Base-by-base conservation (phyloP, 2,797 vertebrate genomes). In the Thunnus albacares region DNA sequence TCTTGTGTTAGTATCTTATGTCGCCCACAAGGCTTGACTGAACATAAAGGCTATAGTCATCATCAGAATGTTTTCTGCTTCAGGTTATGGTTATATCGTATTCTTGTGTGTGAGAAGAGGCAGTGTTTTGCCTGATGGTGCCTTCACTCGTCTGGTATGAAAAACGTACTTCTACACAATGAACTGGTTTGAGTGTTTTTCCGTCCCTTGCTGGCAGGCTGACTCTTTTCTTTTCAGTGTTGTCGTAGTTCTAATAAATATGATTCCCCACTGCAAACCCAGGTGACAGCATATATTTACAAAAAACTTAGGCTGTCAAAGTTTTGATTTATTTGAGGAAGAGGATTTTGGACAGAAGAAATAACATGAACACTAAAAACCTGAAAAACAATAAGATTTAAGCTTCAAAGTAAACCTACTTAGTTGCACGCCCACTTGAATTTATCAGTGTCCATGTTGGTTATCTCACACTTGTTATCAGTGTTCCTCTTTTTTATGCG, bases 11-110 rank as follows among this genome's bases (percentile, higher is more conserved):
- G 87, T 86, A 85, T 89, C 86, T 82, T 11, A 74, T 92, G 84
- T 90, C 87, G 69, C 84, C 83, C 77, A 86, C 79, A 74, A 69
- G 82, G 79, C 82, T 85, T 80, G 81, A 81, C 74, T 67, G 77
- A 77, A 81, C 84, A 87, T 90, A 81, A 90, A 89, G 77, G 60
- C 77, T 35, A 14, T 28, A 57, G 71, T 75, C 81, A 72, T 85
- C 59, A 13, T 63, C 18, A 33, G 71, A 53, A 22, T 5, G 14
- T 61, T 72, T 66, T 80, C 53, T 71, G 65, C 67, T 81, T 13
- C 5, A 3, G 75, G 80, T 72, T 72, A 47, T 55, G 74, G n/a
- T 70, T 75, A 26, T 81, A 66, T 61, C 15, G 47, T 63, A 67
- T 41, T 65, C 66, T 79, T 30, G 56, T 41, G 67, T 82, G 74